Evolutionary conservation across 1,140 invertebrate genomes (phyloP), one percentile per base, ranked within the genome.

Genomic region (Pogonognathellus flavescens): DNA sequence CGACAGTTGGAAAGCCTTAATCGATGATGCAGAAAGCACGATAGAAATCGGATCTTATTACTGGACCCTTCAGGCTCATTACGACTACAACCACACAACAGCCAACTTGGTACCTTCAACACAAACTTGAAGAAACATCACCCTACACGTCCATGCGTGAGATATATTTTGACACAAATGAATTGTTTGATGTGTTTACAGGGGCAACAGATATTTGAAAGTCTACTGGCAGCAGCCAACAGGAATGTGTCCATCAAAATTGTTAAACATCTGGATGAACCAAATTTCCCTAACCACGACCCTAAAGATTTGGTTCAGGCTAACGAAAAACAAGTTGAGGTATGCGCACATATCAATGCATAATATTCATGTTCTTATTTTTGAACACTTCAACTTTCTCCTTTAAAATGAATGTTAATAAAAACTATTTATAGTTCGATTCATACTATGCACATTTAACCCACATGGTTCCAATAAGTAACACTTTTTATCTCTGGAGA

Each of bases 41-140:
- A 95, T 99, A 88, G 95, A 98, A 91, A 98, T 98, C 89, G 96
- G 94, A 0, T 96, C 96, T 1, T 95, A 95, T 89, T 98, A 98
- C 91, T 98, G 97, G 96, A 95, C 95, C 0, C 92, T 98, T 89
- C 93, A 93, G 85, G 9, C 70, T 1, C 62, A 66, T 25, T 76
- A 76, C n/a, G 93, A 93, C 88, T 90, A 76, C 8, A 50, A 94
- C 85, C 94, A 96, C 90, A 93, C 94, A 87, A 95, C 94, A 88
- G 94, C 95, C 76, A 90, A 89, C 88, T 88, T 92, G 89, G 92
- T 92, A 49, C n/a, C n/a, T n/a, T n/a, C n/a, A n/a, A n/a, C n/a
- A n/a, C n/a, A n/a, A n/a, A n/a, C n/a, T n/a, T n/a, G n/a, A n/a
- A n/a, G n/a, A n/a, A n/a, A n/a, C n/a, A n/a, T n/a, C n/a, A n/a